Conservation (phyloP, 2,888 invertebrate genomes). For the Melolontha melolontha region DNA sequence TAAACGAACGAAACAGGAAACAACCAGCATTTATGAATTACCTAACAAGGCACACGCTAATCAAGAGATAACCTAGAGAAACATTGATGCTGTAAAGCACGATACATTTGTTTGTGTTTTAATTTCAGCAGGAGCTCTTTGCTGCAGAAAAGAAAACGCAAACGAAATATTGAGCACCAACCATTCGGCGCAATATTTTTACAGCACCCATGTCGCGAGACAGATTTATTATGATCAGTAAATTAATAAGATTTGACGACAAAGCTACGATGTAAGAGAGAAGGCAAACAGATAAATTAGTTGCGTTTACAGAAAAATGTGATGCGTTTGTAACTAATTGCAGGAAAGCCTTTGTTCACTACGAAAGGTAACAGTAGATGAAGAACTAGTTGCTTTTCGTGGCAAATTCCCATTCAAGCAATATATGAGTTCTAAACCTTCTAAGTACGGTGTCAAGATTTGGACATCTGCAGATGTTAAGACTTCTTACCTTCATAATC, state of each 20-base stretch:
- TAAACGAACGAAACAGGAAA: constrained; percentile 21
- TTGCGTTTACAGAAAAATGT: constrained; percentile 9
- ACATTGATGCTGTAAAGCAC: constrained; percentile 2
- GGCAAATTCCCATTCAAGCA: constrained; percentile 18
- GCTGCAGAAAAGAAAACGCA: constrained; percentile 24
- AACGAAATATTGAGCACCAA: constrained; percentile 33
- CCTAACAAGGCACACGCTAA: constrained; percentile 3
- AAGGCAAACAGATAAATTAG: constrained; percentile 29
- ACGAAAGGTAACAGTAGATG: constrained; percentile 2
- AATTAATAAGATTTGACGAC: constrained; percentile 31
- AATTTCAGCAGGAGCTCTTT: constrained; percentile 15
- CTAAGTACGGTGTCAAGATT: constrained; percentile 31
- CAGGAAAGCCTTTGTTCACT: background rate
- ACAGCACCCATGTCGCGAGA: constrained; percentile 30
- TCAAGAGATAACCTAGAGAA: background rate
- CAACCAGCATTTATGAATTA: no score
- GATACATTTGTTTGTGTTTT: constrained; percentile 13
- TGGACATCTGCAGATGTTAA: background rate
- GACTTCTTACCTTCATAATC: no score
- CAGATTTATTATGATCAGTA: constrained; percentile 24
- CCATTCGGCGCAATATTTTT: constrained; percentile 30
- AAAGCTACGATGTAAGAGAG: constrained; percentile 17
- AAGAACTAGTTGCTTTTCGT: no score
- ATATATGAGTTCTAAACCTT: constrained; percentile 41
- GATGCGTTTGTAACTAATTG: constrained; percentile 8